phyloP scores from a whole-genome alignment of 2,888 invertebrate species.

The Agonopterix alstromeriana region DNA sequence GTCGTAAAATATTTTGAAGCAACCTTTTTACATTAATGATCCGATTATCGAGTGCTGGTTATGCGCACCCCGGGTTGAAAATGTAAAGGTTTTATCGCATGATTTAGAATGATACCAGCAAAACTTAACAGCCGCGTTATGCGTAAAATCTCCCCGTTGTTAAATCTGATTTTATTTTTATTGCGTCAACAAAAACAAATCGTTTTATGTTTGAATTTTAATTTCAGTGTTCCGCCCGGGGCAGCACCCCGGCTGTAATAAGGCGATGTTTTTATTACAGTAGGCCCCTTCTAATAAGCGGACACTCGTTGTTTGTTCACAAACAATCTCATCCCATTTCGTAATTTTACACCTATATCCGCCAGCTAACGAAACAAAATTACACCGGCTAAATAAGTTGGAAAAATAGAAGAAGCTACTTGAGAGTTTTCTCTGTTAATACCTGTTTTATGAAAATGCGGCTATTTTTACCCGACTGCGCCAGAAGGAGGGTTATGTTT shows the following conservation, averaged over 20 bases:
- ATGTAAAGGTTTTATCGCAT: conserved; percentile 12
- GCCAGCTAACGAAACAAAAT: conserved; percentile 32
- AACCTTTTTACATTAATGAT: too few species aligned
- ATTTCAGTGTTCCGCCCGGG: conserved; percentile 46
- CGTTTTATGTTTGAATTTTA: conserved; percentile 63
- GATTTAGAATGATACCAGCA: conserved; percentile 24
- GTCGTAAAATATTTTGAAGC: too few species aligned
- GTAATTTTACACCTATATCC: conserved; percentile 62
- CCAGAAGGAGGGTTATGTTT: too few species aligned
- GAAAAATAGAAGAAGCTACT: too few species aligned
- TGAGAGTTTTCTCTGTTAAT: too few species aligned
- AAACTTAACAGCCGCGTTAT: conserved; percentile 31
- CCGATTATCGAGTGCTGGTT: too few species aligned
- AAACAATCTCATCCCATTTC: conserved; percentile 61
- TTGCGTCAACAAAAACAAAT: conserved; percentile 58
- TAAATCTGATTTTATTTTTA: conserved; percentile 60
- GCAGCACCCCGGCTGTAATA: conserved; percentile 47
- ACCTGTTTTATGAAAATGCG: too few species aligned
- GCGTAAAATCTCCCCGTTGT: conserved; percentile 39
- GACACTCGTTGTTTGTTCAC: conserved; percentile 62
- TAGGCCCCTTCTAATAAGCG: conserved; percentile 62
- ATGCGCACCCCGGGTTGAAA: too few species aligned
- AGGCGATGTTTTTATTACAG: conserved; percentile 70
- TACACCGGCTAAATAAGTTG: conserved; percentile 3
- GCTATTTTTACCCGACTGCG: too few species aligned